Evolutionary conservation across 2,888 invertebrate genomes (phyloP).

Genomic region (Trichogramma dendrolimi): DNA sequence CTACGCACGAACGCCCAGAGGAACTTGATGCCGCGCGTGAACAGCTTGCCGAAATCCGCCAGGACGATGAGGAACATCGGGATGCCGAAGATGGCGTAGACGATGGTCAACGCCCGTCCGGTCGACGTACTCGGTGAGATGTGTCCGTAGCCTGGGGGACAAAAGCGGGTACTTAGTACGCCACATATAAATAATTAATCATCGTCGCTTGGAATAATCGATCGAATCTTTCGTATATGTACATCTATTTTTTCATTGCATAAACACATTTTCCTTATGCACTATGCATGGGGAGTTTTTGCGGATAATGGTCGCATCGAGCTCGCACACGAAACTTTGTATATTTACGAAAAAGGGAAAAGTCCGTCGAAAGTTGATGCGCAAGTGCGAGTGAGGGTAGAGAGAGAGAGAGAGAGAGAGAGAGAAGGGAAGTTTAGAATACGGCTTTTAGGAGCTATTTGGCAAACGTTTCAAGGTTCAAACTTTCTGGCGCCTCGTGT

Average conservation of each 20-base stretch:
- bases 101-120: slow-evolving; percentile 82
- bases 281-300: no score
- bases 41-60: slow-evolving; percentile 87
- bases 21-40: slow-evolving; percentile 86
- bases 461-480: slow-evolving; percentile 20
- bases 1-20: slow-evolving; percentile 82
- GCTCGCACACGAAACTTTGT: no score
- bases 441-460: neutral
- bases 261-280: slow-evolving; percentile 9
- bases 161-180: neutral
- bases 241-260: slow-evolving; percentile 5
- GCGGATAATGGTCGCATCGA: no score
- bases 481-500: no score
- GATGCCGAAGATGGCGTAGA: slow-evolving; percentile 92
- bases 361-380: no score
- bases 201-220: neutral
- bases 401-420: no score
- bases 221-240: neutral
- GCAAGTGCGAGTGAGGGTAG: no score
- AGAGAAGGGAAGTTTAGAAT: no score
- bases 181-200: slow-evolving; percentile 1
- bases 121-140: slow-evolving; percentile 85
- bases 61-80: slow-evolving; percentile 91
- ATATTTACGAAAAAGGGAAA: no score
- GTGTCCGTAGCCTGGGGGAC: slow-evolving; percentile 88